These are phyloP conservation scores for Popillia japonica DNA, from an alignment of 1,140 invertebrate genomes.

Conservation along the genomic window DNA sequence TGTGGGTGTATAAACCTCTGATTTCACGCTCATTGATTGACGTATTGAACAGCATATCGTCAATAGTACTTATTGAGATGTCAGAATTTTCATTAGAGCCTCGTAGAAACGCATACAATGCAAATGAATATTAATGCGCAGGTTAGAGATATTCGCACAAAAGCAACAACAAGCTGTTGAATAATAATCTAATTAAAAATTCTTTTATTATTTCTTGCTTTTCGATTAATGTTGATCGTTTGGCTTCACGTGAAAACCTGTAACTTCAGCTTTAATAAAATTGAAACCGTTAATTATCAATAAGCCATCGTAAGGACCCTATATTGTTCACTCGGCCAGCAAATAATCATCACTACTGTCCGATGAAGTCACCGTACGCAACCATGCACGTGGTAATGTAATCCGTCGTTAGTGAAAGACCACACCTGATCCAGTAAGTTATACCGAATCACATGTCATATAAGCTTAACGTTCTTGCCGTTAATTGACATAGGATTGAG, in stretches of 20 bases:
- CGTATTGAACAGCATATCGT: conserved; percentile 1
- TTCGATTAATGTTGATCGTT: not conserved
- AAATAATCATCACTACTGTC: conserved; percentile 34
- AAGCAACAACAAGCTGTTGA: no score
- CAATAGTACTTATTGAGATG: conserved; percentile 29
- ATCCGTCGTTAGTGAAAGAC: conserved; percentile 23
- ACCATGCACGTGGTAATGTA: conserved; percentile 1
- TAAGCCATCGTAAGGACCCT: conserved; percentile 2
- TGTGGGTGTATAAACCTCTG: conserved; percentile 26
- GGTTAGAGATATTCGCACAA: no score
- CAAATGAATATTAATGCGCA: not conserved
- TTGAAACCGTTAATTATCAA: conserved; percentile 25
- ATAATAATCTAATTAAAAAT: no score
- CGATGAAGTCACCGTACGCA: conserved; percentile 22
- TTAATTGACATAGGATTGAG: not conserved
- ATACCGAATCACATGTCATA: conserved; percentile 20
- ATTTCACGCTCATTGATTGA: conserved; percentile 33
- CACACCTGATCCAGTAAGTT: conserved; percentile 36
- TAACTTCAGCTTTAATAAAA: conserved; percentile 4
- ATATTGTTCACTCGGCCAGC: conserved; percentile 23
- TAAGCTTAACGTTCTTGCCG: not conserved
- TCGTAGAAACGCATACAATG: not conserved
- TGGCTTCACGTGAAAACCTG: not conserved
- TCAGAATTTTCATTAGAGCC: not conserved
- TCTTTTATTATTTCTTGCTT: no score